Base-by-base conservation (phyloP, 2,113 vertebrate genomes). In the Cavia porcellus region DNA sequence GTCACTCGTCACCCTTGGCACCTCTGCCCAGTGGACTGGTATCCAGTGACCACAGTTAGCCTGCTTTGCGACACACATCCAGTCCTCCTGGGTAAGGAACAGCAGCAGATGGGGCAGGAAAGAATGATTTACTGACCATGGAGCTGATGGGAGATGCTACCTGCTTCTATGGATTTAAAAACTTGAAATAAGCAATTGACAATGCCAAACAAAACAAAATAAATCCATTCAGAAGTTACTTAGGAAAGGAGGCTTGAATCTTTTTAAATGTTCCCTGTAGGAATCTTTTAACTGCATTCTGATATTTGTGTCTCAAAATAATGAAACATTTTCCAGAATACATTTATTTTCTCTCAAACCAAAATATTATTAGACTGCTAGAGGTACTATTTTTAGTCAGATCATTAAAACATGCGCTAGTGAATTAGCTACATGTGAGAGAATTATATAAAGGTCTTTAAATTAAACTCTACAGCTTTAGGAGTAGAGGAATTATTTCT, bases 281-380 rank as follows among this genome's bases (percentile, higher is more conserved):
- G 35, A 74, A 77, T 82, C 42, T 32, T 87, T 96, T 50, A 86
- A 52, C 57, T 50, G 62, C 75, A 47, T 38, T 22, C 80, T 72
- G 45, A 17, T 95, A 70, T 81, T 95, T 95, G 45, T 38, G 85
- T 95, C 86, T 92, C 25, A 85, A 94, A 88, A 93, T 24, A 80
- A 74, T 87, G 77, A 57, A 55, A 79, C 17, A 12, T 92, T 96
- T 98, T 68, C 50, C 57, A 72, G 20, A 75, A 61, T 64, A 57
- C 3, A 57, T 1, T 90, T 90, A 75, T 70, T 95, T 96, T 88
- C 79, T 95, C 47, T 90, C 72, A 94, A 79, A 17, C 50, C 15
- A 15, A 90, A 62, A 52, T 30, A 86, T 55, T 80, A 35, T 32
- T 89, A 84, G 86, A 50, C 77, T 79, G 42, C 19, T 68, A 82